Percentiles rank a stretch among this genome's conserved stretches.
phyloP scores from a whole-genome alignment of 2,797 vertebrate species.

The Rachycentron canadum region DNA sequence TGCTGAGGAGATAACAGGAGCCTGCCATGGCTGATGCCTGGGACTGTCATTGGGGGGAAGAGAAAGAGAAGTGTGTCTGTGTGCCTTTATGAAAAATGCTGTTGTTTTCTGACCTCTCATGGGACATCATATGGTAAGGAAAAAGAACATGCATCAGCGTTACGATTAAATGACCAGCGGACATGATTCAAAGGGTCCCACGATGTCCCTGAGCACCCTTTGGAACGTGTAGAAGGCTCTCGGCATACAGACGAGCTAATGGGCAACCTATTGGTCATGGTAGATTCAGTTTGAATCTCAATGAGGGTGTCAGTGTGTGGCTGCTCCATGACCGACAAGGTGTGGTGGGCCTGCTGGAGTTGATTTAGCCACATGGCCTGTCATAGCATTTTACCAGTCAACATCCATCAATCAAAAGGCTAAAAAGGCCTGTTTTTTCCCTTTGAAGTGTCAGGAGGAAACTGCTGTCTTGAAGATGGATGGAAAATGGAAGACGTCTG shows the following conservation, averaged over 20 bases:
- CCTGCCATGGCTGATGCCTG: constrained; percentile 76
- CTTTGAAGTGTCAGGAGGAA: constrained; percentile 68
- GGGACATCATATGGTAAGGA: constrained; percentile 78
- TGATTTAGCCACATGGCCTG: constrained; percentile 78
- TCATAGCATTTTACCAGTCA: constrained; percentile 76
- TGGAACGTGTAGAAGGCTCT: constrained; percentile 79
- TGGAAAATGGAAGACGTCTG: constrained; percentile 55
- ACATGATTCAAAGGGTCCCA: constrained; percentile 76
- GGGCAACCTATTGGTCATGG: constrained; percentile 84
- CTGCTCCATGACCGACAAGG: constrained; percentile 83
- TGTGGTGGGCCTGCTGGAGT: constrained; percentile 78
- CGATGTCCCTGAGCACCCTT: constrained; percentile 76
- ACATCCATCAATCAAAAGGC: constrained; percentile 71
- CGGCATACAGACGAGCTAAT: constrained; percentile 83
- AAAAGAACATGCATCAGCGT: constrained; percentile 78
- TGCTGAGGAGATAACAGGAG: constrained; percentile 83
- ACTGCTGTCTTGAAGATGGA: constrained; percentile 48
- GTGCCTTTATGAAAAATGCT: constrained; percentile 72
- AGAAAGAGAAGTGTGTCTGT: constrained; percentile 46
- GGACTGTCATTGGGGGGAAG: constrained; percentile 62
- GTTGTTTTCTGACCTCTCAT: constrained; percentile 80
- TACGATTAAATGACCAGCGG: constrained; percentile 83
- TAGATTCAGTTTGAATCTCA: constrained; percentile 83
- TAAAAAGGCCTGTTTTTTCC: constrained; percentile 48
- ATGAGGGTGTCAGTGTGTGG: constrained; percentile 79